Base-by-base conservation (phyloP, 2,113 vertebrate genomes). In the Ophiodon elongatus region DNA sequence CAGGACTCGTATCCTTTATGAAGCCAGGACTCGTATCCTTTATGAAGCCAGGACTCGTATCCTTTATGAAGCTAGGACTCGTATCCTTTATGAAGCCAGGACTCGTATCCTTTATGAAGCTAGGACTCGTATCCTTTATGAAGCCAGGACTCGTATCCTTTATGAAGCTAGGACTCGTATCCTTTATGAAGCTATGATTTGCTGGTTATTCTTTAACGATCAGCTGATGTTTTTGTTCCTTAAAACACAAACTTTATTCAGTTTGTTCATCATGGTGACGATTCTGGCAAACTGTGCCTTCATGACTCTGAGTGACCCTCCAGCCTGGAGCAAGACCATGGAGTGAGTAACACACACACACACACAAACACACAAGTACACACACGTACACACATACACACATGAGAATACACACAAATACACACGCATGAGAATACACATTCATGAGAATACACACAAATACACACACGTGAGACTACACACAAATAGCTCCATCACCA, bases 1-100 rank as follows among this genome's bases (percentile, higher is more conserved):
- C n/a, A n/a, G n/a, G n/a, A 10, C 23, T 54, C 23, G n/a, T 54
- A n/a, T 8, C 23, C 23, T 54, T 10, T 54, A 52, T 52, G 50
- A n/a, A 23, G n/a, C n/a, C n/a, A n/a, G n/a, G 19, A 99, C 91
- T 96, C 97, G 99, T 99, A 99, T 99, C 98, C 98, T 98, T 27
- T 14, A 50, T 50, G 47, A 45, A 45, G n/a, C n/a, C n/a, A n/a
- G n/a, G n/a, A 99, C 91, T 96, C 97, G 99, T 99, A 99, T 99
- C 98, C 98, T 98, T 27, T 14, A 50, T 50, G 47, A 45, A 45
- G n/a, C n/a, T n/a, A n/a, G n/a, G 41, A 14, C 41, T 14, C 13
- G 14, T 9, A 54, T 2, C 50, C 23, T 54, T 54, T n/a, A 19
- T 54, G 7, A 54, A 8, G 52, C n/a, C n/a, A n/a, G n/a, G n/a